Evolutionary conservation across 1,140 invertebrate species (phyloP).

Genomic region (Tetragnatha versicolor): DNA sequence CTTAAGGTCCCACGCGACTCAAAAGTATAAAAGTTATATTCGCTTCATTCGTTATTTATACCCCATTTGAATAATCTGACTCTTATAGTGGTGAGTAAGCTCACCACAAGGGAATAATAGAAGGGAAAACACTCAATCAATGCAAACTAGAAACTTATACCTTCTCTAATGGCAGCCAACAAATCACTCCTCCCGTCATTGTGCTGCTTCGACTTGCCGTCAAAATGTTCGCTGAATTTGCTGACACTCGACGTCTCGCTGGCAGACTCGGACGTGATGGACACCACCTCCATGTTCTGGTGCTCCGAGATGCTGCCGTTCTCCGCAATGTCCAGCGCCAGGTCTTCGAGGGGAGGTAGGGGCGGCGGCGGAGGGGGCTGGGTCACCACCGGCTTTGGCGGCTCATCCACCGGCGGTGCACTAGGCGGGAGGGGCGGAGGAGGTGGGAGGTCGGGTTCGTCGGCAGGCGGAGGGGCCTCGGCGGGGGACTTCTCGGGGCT

Average conservation of each 20-base stretch:
- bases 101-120: too few relatives aligned
- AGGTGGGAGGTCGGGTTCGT: conserved; percentile 60
- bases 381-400: neutral
- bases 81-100: too few relatives aligned
- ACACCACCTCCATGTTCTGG: conserved; percentile 32
- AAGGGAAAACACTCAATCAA: neutral
- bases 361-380: conserved; percentile 61
- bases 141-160: too few relatives aligned
- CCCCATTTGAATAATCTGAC: too few relatives aligned
- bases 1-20: too few relatives aligned
- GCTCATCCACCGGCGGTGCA: neutral
- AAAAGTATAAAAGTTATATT: too few relatives aligned
- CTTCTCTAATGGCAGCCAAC: conserved; percentile 91
- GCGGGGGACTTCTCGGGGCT: conserved; percentile 18
- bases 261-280: conserved; percentile 54
- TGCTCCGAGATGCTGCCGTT: conserved; percentile 25
- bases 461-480: conserved; percentile 33
- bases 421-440: conserved; percentile 68
- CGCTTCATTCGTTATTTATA: too few relatives aligned
- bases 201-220: conserved; percentile 56
- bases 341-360: conserved; percentile 34
- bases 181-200: conserved; percentile 83
- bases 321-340: conserved; percentile 21
- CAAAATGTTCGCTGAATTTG: conserved; percentile 51
- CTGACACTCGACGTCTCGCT: conserved; percentile 55